phyloP scores from a whole-genome alignment of 2,888 invertebrate genomes.

The Macaria liturata region DNA sequence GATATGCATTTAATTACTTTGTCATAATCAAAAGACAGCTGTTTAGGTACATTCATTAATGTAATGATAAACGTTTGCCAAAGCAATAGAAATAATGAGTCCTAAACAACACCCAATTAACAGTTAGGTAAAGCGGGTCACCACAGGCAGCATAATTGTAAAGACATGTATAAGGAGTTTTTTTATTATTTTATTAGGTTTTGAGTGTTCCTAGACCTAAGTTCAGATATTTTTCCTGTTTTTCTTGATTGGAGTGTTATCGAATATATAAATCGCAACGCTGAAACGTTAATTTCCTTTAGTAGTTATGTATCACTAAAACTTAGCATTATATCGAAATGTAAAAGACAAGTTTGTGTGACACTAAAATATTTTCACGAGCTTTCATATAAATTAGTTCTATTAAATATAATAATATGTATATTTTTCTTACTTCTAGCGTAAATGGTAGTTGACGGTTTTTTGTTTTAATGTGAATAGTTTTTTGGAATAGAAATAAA shows the following conservation, averaged over 20 bases:
- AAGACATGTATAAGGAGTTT: slow-evolving; percentile 70
- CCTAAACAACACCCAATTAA: slow-evolving; percentile 10
- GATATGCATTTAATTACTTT: slow-evolving; percentile 62
- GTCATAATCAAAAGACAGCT: slow-evolving; percentile 50
- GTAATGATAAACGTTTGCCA: slow-evolving; percentile 42
- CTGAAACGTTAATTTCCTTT: slow-evolving; percentile 50
- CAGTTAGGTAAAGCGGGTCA: slow-evolving; percentile 43
- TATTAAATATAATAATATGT: slow-evolving; percentile 53
- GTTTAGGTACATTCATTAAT: slow-evolving; percentile 18
- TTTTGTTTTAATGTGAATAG: slow-evolving; percentile 15
- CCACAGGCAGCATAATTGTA: slow-evolving; percentile 73
- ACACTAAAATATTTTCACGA: slow-evolving; percentile 73
- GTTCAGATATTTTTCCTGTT: slow-evolving; percentile 42
- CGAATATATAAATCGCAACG: slow-evolving; percentile 36
- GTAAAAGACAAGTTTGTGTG: slow-evolving; percentile 79
- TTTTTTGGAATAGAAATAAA: slow-evolving; percentile 15
- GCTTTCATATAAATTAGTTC: slow-evolving; percentile 76
- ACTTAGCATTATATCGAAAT: slow-evolving; percentile 57
- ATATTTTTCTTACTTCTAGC: slow-evolving; percentile 81
- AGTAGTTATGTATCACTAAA: slow-evolving; percentile 43
- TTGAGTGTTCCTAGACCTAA: slow-evolving; percentile 63
- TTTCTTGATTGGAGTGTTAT: slow-evolving; percentile 58
- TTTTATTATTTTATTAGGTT: slow-evolving; percentile 59
- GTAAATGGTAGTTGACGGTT: slow-evolving; percentile 52
- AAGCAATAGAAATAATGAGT: slow-evolving; percentile 42